A percentile compares a stretch with the other conserved stretches of the same genome.
phyloP scores from a whole-genome alignment of 2,888 invertebrate genomes.

The Eucriotettix oculatus region DNA sequence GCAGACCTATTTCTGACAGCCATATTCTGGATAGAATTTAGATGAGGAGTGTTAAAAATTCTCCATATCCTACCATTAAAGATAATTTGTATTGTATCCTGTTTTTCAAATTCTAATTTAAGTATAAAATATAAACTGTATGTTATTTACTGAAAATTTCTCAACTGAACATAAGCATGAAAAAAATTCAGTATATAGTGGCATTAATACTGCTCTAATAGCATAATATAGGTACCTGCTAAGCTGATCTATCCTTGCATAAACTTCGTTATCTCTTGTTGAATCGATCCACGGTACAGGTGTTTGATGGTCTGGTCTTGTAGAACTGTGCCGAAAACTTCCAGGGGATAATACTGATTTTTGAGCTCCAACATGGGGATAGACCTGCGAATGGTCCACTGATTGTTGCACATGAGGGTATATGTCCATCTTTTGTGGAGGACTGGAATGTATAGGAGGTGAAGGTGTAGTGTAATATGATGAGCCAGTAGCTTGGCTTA shows the following conservation, averaged over 20 bases:
- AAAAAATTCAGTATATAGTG: no score
- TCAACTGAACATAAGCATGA: no score
- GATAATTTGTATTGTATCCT: no score
- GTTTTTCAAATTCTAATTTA: no score
- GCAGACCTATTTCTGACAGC: no score
- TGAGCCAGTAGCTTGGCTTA: conserved; percentile 19
- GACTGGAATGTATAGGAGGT: conserved; percentile 22
- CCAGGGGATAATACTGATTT: not conserved
- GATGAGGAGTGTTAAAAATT: no score
- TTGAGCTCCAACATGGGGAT: not conserved
- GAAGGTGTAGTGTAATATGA: conserved; percentile 29
- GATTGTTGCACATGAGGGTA: not conserved
- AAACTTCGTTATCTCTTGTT: conserved; percentile 26
- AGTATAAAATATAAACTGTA: no score
- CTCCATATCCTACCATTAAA: no score
- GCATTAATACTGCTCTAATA: no score
- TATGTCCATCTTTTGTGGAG: not conserved
- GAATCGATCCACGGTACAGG: conserved; percentile 3
- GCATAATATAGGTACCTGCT: conserved; percentile 34
- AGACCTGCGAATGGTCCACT: not conserved
- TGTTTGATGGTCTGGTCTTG: conserved; percentile 3
- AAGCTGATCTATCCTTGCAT: conserved; percentile 50
- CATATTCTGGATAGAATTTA: no score
- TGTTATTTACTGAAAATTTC: no score
- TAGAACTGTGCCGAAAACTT: not conserved